A percentile compares a stretch with the other conserved stretches of the same genome.
Evolutionary conservation across 2,888 invertebrate genomes (phyloP).

Genomic region (Homarus gammarus): DNA sequence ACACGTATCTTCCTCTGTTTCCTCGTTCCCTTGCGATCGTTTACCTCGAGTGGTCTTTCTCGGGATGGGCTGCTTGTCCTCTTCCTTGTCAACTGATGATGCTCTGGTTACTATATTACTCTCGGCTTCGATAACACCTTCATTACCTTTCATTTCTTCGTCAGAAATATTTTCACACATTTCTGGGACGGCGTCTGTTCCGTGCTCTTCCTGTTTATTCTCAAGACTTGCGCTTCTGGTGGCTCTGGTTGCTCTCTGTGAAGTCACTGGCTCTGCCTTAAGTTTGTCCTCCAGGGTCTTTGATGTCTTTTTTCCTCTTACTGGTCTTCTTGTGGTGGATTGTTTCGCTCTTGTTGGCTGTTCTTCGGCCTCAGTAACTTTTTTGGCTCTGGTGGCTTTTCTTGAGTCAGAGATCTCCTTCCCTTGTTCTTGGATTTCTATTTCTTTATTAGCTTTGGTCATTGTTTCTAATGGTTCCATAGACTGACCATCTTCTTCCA

Average conservation of each 20-base stretch:
- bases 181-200: background rate
- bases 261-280: background rate
- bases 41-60: background rate
- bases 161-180: background rate
- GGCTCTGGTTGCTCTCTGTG: background rate
- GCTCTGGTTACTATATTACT: background rate
- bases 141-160: background rate
- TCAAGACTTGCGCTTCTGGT: background rate
- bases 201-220: background rate
- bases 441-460: background rate
- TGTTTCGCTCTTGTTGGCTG: background rate
- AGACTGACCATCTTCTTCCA: background rate
- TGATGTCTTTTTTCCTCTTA: background rate
- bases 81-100: background rate
- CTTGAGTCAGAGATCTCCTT: background rate
- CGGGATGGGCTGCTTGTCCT: background rate
- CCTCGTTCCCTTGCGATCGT: background rate
- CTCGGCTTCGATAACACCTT: background rate
- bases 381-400: background rate
- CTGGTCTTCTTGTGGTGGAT: background rate
- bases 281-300: background rate
- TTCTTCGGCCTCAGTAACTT: background rate
- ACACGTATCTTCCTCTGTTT: background rate
- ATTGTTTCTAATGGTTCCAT: background rate
- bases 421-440: background rate